Percentiles rank a stretch among this genome's conserved stretches.
Evolutionary conservation across 2,888 invertebrate species (phyloP).

Genomic region (Schizotus pectinicornis): DNA sequence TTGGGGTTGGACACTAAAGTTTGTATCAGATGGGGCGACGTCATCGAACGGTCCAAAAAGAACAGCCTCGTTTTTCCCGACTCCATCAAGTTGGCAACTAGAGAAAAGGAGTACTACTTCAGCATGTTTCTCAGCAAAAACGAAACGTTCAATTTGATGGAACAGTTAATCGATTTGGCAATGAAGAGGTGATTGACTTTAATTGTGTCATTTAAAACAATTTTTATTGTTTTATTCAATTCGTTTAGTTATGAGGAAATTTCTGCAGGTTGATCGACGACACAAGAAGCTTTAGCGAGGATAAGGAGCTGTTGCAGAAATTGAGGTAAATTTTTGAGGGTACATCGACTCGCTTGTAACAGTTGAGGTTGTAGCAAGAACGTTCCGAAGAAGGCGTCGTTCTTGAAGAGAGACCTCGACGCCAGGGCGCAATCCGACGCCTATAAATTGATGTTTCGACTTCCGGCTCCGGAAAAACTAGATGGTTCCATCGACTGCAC

Average conservation of each 20-base stretch:
- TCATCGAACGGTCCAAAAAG: slow-evolving; percentile 78
- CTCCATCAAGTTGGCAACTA: slow-evolving; percentile 84
- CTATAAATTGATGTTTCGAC: slow-evolving; percentile 81
- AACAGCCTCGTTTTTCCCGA: slow-evolving; percentile 83
- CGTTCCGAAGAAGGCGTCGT: slow-evolving; percentile 87
- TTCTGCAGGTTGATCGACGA: slow-evolving; percentile 82
- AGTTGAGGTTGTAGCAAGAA: slow-evolving; percentile 68
- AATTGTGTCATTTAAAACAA: slow-evolving; percentile 26
- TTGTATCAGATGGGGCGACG: slow-evolving; percentile 89
- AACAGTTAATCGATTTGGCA: slow-evolving; percentile 94
- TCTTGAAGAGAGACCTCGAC: slow-evolving; percentile 92
- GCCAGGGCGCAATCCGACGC: slow-evolving; percentile 93
- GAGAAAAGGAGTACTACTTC: slow-evolving; percentile 88
- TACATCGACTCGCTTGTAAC: not conserved
- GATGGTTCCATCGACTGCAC: slow-evolving; percentile 93
- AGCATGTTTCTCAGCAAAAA: slow-evolving; percentile 88
- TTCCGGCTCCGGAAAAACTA: slow-evolving; percentile 89
- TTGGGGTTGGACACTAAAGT: slow-evolving; percentile 87
- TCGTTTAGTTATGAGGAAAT: too few species aligned
- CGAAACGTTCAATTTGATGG: slow-evolving; percentile 91
- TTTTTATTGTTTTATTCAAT: slow-evolving; percentile 47
- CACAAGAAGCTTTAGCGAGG: slow-evolving; percentile 88
- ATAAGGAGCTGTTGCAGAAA: slow-evolving; percentile 83
- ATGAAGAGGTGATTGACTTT: slow-evolving; percentile 76
- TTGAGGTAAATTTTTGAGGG: slow-evolving; percentile 63